Base-by-base conservation (phyloP, 2,888 invertebrate species). In the Dexiosoma caninum region DNA sequence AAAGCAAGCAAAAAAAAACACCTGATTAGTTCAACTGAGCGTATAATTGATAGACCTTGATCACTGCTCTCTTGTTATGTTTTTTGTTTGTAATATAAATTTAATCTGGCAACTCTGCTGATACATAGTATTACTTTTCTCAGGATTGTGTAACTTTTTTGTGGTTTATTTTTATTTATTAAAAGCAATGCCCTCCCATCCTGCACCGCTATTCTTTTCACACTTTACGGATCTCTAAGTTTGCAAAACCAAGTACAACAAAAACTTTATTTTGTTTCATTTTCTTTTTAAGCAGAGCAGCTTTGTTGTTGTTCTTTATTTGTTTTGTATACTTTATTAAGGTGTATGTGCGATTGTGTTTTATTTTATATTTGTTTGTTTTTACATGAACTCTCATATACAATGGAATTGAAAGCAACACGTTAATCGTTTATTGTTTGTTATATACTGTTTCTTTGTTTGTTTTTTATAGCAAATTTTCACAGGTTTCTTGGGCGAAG, bases 351-450 rank as follows among this genome's bases (percentile, higher is more conserved):
- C 5, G 3, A 19, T 2, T n/a, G 2, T 21, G 3, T 37, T 16
- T n/a, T n/a, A n/a, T 9, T 49, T 6, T 6, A 8, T 21, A 14
- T 3, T 12, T 8, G 6, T 44, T 10, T 62, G 8, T 42, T n/a
- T 44, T 62, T 69, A 49, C 55, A 59, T 35, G 3, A 44, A 37
- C 12, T 37, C 27, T 35, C 32, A 42, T 55, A 55, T 44, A 19
- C 4, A 55, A 19, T 49, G 32, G 57, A 66, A 72, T 55, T 70
- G 62, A 51, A 69, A 72, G 81, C 81, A 81, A 81, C 81, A 81
- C 77, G 81, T 77, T 77, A 81, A 77, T 55, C 76, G 77, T 77
- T 72, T 72, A 32, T 76, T 77, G 23, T 32, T 49, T 49, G 40
- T 46, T 60, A 21, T 19, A 35, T 7, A 19, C 9, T n/a, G n/a